Evolutionary conservation across 1,140 invertebrate genomes (phyloP), one percentile per base, ranked within the genome.

Genomic region (Brachionus sp.): DNA sequence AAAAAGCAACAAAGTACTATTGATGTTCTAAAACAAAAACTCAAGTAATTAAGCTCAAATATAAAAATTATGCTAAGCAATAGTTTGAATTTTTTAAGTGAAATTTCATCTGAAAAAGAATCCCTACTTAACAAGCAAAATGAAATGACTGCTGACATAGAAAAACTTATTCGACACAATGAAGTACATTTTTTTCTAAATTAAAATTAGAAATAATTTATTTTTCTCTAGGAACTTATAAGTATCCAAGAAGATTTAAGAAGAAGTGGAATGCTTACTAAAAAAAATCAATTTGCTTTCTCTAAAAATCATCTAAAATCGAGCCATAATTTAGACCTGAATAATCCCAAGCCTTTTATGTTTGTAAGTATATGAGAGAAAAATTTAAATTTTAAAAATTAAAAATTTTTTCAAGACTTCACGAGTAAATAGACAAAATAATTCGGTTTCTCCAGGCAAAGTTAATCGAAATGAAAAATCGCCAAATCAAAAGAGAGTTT

Each of bases 141-240:
- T 77, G 86, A 87, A 82, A 87, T 88, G 87, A 85, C 87, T n/a
- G 78, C 86, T 23, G 88, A 89, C 85, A 84, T 89, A 46, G 88
- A 89, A 73, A 84, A 87, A 83, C 84, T 89, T 12, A 84, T 89
- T 1, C 87, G 87, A 77, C 87, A 88, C 35, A 85, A 86, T 85
- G 88, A 89, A 86, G 88, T 88, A 53, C 19, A 42, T 29, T 29
- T 25, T 77, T 57, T 13, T 68, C 29, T 46, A 0, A 39, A 80
- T 35, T 62, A 19, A 64, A 80, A 25, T 0, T 3, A 12, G 25
- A 33, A 29, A 46, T 44, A 44, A 50, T 75, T 19, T 78, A 33
- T 19, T 39, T 80, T 39, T 62, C 42, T 4, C 1, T n/a, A 80
- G 77, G 77, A 80, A 29, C 29, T 80, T 6, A 42, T 42, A 19